Evolutionary conservation across 2,797 vertebrate species (phyloP).

Genomic region (Cirrhinus mrigala): DNA sequence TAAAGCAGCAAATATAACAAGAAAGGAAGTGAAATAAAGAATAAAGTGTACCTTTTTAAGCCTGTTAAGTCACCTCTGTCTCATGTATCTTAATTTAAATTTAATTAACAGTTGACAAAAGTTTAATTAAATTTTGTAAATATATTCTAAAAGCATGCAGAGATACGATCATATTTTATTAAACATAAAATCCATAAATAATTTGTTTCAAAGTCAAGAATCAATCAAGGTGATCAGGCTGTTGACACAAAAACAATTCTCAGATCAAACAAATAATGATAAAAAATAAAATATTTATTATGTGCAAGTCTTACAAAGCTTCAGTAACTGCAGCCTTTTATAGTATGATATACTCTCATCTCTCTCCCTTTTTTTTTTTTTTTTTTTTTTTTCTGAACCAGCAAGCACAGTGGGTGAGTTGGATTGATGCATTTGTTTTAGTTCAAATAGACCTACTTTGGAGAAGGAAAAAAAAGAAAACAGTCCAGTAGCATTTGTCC

Average conservation of each 20-base stretch:
- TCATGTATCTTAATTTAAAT: not conserved
- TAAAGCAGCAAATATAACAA: constrained; percentile 48
- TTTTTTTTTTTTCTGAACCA: not conserved
- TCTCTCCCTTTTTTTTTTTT: too few relatives aligned
- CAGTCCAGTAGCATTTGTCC: not conserved
- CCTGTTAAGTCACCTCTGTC: not conserved
- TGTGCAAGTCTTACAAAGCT: not conserved
- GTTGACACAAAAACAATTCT: not conserved
- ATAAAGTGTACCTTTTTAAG: constrained; percentile 15
- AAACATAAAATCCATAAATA: not conserved
- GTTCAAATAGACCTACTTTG: not conserved
- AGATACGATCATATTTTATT: not conserved
- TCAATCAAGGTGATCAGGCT: not conserved
- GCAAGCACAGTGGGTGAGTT: not conserved
- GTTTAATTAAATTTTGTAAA: not conserved
- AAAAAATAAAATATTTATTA: not conserved
- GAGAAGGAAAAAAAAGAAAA: not conserved
- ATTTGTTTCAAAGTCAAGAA: not conserved
- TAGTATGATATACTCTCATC: not conserved
- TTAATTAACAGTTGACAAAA: not conserved
- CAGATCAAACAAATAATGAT: not conserved
- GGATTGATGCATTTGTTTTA: not conserved
- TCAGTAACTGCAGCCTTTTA: not conserved
- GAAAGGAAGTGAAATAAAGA: constrained; percentile 41
- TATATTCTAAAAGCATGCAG: not conserved